phyloP scores from a whole-genome alignment of 1,140 invertebrate species.

The Onthophagus taurus region DNA sequence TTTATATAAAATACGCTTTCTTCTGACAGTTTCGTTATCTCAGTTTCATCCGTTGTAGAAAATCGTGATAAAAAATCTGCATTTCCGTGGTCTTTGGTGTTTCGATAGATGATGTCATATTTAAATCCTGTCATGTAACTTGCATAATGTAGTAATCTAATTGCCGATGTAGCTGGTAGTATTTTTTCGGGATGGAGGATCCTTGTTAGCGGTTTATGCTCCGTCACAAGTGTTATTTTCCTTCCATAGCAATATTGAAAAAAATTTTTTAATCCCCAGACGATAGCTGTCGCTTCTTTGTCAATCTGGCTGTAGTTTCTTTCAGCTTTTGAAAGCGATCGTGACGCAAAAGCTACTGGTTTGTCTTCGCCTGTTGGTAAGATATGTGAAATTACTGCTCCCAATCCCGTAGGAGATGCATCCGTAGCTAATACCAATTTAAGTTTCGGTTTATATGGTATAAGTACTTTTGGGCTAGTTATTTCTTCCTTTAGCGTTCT shows the following conservation, averaged over 20 bases:
- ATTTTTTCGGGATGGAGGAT: no score
- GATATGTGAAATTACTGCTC: not conserved
- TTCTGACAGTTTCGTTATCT: no score
- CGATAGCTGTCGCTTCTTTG: constrained; percentile 34
- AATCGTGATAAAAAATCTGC: no score
- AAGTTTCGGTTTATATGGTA: not conserved
- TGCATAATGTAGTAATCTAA: constrained; percentile 12
- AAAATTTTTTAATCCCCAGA: constrained; percentile 5
- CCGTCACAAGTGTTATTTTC: constrained; percentile 1
- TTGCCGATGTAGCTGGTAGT: constrained; percentile 13
- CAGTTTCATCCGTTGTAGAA: no score
- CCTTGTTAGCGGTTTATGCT: constrained; percentile 4
- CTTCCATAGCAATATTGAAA: not conserved
- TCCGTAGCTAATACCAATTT: not conserved
- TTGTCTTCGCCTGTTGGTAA: not conserved
- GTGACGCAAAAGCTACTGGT: not conserved
- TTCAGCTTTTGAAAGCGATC: not conserved
- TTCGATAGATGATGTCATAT: constrained; percentile 1
- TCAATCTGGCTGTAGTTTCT: constrained; percentile 20
- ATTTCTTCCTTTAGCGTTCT: constrained; percentile 13
- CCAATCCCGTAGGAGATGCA: not conserved
- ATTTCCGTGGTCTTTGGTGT: no score
- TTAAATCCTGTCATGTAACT: constrained; percentile 9
- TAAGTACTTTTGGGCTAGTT: constrained; percentile 11
- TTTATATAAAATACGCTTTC: no score